phyloP scores from a whole-genome alignment of 2,888 invertebrate species.

The Zaprionus bogoriensis region DNA sequence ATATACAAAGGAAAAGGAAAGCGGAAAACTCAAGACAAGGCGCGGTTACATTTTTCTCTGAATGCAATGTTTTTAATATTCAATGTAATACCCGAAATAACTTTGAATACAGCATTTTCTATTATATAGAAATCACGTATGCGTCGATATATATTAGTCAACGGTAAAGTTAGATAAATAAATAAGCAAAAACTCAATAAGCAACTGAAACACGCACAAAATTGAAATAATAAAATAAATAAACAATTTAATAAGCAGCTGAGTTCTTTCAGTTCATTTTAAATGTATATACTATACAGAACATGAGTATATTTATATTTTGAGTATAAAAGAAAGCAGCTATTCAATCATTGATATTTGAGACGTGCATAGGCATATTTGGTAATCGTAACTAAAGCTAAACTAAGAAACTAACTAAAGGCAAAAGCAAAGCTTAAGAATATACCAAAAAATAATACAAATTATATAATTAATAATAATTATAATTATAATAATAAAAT shows the following conservation, averaged over 20 bases:
- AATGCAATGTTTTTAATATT: constrained; percentile 59
- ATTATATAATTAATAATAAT: constrained; percentile 25
- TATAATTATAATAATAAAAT: constrained; percentile 48
- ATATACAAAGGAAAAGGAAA: constrained; percentile 16
- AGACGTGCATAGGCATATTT: constrained; percentile 55
- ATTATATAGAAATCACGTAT: constrained; percentile 67
- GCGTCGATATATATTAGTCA: constrained; percentile 17
- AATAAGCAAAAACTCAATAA: constrained; percentile 31
- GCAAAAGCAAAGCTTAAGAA: neutral
- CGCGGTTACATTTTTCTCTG: constrained; percentile 43
- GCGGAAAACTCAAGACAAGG: constrained; percentile 2
- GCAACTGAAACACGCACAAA: constrained; percentile 66
- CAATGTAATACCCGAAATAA: constrained; percentile 34
- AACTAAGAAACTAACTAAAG: constrained; percentile 13
- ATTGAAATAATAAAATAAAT: constrained; percentile 27
- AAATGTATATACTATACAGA: constrained; percentile 8
- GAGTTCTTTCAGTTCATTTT: no score
- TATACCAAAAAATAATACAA: constrained; percentile 14
- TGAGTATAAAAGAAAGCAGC: constrained; percentile 18
- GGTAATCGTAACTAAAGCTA: constrained; percentile 46
- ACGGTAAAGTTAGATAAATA: constrained; percentile 1
- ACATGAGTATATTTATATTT: constrained; percentile 32
- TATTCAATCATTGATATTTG: constrained; percentile 46
- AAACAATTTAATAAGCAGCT: neutral
- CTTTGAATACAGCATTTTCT: constrained; percentile 60